Percentiles rank a stretch among this genome's conserved stretches.
phyloP scores from a whole-genome alignment of 2,888 invertebrate genomes.

The Drosophila paramelanica region DNA sequence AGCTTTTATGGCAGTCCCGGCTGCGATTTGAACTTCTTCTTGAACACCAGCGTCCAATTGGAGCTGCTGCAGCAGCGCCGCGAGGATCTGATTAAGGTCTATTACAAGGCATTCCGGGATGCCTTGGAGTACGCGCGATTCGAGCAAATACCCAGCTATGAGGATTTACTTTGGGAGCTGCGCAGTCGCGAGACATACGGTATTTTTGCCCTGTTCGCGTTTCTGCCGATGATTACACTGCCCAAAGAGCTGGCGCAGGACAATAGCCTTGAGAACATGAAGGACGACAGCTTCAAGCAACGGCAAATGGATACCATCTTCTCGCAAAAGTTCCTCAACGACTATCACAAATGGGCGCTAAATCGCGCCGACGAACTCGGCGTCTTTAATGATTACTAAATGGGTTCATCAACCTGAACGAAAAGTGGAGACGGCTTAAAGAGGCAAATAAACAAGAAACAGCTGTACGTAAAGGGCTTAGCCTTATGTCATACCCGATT shows the following conservation, averaged over 20 bases:
- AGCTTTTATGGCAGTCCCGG: slow-evolving; percentile 78
- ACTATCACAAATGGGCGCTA: slow-evolving; percentile 70
- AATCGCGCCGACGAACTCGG: slow-evolving; percentile 75
- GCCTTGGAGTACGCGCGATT: slow-evolving; percentile 70
- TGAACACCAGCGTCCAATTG: slow-evolving; percentile 72
- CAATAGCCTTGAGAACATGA: slow-evolving; percentile 70
- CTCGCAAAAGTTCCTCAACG: slow-evolving; percentile 65
- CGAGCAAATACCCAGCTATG: slow-evolving; percentile 70
- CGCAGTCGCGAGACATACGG: slow-evolving; percentile 79
- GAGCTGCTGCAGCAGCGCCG: slow-evolving; percentile 64
- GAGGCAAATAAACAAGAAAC: background rate
- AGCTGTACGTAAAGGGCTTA: too few relatives aligned
- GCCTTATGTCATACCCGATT: slow-evolving; percentile 3
- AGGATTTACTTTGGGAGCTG: slow-evolving; percentile 74
- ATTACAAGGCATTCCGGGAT: slow-evolving; percentile 66
- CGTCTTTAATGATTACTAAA: slow-evolving; percentile 73
- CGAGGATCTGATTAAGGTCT: slow-evolving; percentile 69
- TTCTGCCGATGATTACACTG: slow-evolving; percentile 79
- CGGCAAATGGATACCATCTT: slow-evolving; percentile 68
- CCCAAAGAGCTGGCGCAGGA: slow-evolving; percentile 70
- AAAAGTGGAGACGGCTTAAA: background rate
- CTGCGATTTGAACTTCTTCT: slow-evolving; percentile 82
- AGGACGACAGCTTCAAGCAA: slow-evolving; percentile 55
- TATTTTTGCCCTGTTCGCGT: slow-evolving; percentile 72
- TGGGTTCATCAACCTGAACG: slow-evolving; percentile 4